phyloP scores from a whole-genome alignment of 2,797 vertebrate species.

The Crenuchus spilurus region DNA sequence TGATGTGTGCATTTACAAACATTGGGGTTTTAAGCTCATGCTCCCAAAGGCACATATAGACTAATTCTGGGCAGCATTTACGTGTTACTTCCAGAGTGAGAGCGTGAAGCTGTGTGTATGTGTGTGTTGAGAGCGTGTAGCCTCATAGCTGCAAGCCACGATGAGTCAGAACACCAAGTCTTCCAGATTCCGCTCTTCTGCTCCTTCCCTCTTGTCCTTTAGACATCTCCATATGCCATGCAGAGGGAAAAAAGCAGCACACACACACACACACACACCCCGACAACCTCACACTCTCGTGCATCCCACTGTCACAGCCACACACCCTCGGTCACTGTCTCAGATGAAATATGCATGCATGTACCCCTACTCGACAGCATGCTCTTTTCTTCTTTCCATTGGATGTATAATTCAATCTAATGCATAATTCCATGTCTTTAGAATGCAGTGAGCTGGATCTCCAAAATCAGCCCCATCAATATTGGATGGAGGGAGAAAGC shows the following conservation, averaged over 20 bases:
- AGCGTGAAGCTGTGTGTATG: not conserved
- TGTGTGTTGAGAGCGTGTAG: not conserved
- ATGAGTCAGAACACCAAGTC: slow-evolving; percentile 22
- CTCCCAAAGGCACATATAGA: not conserved
- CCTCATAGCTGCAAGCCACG: slow-evolving; percentile 6
- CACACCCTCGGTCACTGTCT: slow-evolving; percentile 7
- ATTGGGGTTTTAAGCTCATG: not conserved
- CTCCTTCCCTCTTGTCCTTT: slow-evolving; percentile 5
- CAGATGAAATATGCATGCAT: slow-evolving; percentile 35
- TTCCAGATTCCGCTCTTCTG: slow-evolving; percentile 12
- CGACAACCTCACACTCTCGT: not conserved
- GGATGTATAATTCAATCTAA: slow-evolving; percentile 55
- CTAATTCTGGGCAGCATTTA: not conserved
- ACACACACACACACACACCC: slow-evolving; percentile 3
- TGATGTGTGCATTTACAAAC: too few relatives aligned
- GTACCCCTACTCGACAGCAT: slow-evolving; percentile 9
- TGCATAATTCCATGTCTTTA: slow-evolving; percentile 66
- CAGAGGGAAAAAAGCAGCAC: slow-evolving; percentile 7
- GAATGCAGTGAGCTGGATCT: slow-evolving; percentile 53
- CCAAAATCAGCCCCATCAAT: slow-evolving; percentile 21
- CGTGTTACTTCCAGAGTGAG: not conserved
- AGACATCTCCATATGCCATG: slow-evolving; percentile 20
- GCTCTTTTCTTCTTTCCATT: slow-evolving; percentile 13
- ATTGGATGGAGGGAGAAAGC: slow-evolving; percentile 4
- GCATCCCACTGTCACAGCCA: slow-evolving; percentile 1